Conservation (phyloP, 2,113 vertebrate species). For the Synchiropus splendidus region DNA sequence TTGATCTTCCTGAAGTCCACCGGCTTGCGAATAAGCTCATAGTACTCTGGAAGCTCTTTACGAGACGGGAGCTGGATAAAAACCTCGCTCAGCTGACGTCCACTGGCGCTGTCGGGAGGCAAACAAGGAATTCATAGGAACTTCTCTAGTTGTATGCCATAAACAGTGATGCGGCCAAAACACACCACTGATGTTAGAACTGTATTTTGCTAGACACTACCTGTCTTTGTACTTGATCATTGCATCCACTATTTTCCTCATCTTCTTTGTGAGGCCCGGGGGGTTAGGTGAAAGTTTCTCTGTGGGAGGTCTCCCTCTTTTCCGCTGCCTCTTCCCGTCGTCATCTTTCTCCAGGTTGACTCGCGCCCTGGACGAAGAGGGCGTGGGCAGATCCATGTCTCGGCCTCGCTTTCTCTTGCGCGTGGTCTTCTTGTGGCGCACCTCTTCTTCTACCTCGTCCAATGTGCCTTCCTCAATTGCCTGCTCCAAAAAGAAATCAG, state of each 20-base stretch:
- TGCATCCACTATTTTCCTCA: conserved; percentile 88
- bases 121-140: too few species aligned
- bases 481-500: conserved; percentile 47
- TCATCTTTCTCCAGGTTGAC: conserved; percentile 75
- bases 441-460: conserved; percentile 94
- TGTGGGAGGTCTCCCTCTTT: conserved; percentile 79
- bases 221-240: conserved; percentile 97
- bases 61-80: conserved; percentile 94
- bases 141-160: too few species aligned
- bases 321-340: conserved; percentile 86
- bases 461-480: conserved; percentile 92
- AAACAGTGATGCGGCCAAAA: too few species aligned
- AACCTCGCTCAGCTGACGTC: conserved; percentile 90
- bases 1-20: conserved; percentile 98
- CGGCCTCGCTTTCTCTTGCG: conserved; percentile 86
- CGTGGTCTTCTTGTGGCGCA: conserved; percentile 87
- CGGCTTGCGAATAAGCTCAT: conserved; percentile 90
- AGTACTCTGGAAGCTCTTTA: conserved; percentile 92
- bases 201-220: conserved; percentile 51
- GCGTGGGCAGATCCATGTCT: conserved; percentile 71
- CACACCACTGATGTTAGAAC: not conserved
- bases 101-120: conserved; percentile 65
- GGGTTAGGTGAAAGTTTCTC: conserved; percentile 92
- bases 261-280: conserved; percentile 84
- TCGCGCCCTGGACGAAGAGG: conserved; percentile 70